These are phyloP conservation scores for Microdon myrmicae DNA, from an alignment of 2,888 invertebrate species.

Conservation along the genomic window DNA sequence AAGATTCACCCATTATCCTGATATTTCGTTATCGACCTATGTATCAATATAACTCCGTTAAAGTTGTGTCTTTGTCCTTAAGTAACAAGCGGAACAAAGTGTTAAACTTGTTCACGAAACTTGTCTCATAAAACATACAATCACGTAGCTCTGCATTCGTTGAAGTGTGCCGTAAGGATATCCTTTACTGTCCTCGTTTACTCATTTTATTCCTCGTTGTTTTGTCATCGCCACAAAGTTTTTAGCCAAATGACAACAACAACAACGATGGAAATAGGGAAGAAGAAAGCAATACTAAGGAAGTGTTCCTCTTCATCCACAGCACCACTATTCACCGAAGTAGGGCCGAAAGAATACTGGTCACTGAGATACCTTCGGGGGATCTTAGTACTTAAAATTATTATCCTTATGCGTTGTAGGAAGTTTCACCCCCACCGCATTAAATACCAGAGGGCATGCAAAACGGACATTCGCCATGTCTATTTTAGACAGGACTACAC, in stretches of 20 bases:
- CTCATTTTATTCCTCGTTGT: slow-evolving; percentile 16
- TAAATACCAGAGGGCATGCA: slow-evolving; percentile 26
- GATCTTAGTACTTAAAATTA: slow-evolving; percentile 45
- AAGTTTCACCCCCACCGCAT: not conserved
- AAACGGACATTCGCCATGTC: slow-evolving; percentile 36
- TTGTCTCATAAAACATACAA: slow-evolving; percentile 38
- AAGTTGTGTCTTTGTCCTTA: slow-evolving; percentile 11
- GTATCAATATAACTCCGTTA: no score
- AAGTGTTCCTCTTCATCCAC: no score
- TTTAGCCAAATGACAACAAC: slow-evolving; percentile 32
- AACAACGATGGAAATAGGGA: not conserved
- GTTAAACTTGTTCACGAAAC: slow-evolving; percentile 31
- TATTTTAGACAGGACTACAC: slow-evolving; percentile 21
- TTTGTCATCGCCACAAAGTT: slow-evolving; percentile 20
- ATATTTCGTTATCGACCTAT: no score
- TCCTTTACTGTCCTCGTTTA: slow-evolving; percentile 3
- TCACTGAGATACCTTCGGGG: slow-evolving; percentile 30
- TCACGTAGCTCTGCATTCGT: slow-evolving; percentile 17
- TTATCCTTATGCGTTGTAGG: slow-evolving; percentile 27
- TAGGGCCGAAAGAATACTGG: slow-evolving; percentile 12
- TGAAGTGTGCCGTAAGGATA: no score
- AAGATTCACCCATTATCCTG: no score
- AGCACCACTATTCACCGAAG: no score
- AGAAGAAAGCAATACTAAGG: not conserved
- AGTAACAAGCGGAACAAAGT: slow-evolving; percentile 34